Conservation (phyloP, 2,888 invertebrate species). For the Callimorpha dominula region DNA sequence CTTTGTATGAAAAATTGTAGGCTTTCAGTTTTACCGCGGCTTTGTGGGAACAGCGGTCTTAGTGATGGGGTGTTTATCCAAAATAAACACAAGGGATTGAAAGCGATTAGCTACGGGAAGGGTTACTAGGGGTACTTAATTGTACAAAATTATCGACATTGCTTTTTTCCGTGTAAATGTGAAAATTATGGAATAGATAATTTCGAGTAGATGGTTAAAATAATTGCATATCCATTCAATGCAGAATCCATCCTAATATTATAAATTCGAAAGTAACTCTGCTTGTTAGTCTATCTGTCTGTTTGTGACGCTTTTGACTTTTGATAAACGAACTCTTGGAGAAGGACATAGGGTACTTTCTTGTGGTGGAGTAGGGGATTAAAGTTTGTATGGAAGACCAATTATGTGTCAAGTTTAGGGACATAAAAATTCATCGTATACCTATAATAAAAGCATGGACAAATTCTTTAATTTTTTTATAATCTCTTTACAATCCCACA, state of each 20-base stretch:
- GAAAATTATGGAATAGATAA: neutral
- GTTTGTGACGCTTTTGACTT: neutral
- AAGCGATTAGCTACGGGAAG: neutral
- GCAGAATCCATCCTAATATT: neutral
- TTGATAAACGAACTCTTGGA: too few species aligned
- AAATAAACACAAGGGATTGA: neutral
- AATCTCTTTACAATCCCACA: neutral
- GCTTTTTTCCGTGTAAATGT: neutral
- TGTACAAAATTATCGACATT: neutral
- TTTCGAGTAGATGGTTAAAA: neutral
- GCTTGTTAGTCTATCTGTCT: neutral
- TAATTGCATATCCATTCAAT: neutral
- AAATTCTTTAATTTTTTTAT: too few species aligned
- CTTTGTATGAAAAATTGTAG: conserved; percentile 19
- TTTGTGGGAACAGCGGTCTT: conserved; percentile 4
- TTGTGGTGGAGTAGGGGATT: neutral
- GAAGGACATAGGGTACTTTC: neutral
- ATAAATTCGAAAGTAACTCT: neutral
- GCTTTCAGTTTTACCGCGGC: conserved; percentile 7
- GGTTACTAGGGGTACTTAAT: neutral
- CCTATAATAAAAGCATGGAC: too few species aligned
- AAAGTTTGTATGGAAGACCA: neutral
- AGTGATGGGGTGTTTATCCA: conserved; percentile 9
- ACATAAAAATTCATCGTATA: too few species aligned
- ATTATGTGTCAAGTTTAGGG: neutral